Percentiles rank a stretch among this genome's conserved stretches.
phyloP scores from a whole-genome alignment of 2,888 invertebrate species.

The Ophion ventricosus region DNA sequence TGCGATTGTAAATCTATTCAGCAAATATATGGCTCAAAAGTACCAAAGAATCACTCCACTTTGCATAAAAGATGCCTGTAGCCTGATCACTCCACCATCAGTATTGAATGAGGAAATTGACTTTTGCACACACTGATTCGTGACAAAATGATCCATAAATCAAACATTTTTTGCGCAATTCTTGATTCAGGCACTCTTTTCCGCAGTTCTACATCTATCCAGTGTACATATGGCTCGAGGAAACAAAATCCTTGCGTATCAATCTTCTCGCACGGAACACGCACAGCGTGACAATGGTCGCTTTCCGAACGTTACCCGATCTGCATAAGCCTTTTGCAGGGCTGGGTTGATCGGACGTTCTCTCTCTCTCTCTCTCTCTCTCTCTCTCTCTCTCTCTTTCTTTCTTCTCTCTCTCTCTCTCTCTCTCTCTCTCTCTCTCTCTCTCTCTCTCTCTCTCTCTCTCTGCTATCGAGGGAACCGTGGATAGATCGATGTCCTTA shows the following conservation, averaged over 20 bases:
- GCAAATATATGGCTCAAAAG: neutral
- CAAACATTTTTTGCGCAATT: neutral
- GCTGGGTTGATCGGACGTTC: slow-evolving; percentile 51
- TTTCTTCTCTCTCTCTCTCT: slow-evolving; percentile 40
- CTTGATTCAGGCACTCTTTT: neutral
- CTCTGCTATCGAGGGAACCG: slow-evolving; percentile 51
- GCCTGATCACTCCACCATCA: neutral
- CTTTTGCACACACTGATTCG: neutral
- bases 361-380: too few species aligned
- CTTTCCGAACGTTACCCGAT: slow-evolving; percentile 59
- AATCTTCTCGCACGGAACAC: slow-evolving; percentile 54
- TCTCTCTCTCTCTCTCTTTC: slow-evolving; percentile 19
- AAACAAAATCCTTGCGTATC: slow-evolving; percentile 50
- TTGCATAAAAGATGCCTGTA: neutral
- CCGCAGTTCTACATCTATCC: slow-evolving; percentile 3
- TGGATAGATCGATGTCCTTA: slow-evolving; percentile 64
- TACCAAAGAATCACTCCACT: neutral
- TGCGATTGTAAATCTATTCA: neutral
- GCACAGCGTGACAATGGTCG: slow-evolving; percentile 59
- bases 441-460: slow-evolving; percentile 26
- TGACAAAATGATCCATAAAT: neutral
- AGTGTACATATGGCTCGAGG: slow-evolving; percentile 31
- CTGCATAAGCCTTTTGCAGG: slow-evolving; percentile 60
- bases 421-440: slow-evolving; percentile 29
- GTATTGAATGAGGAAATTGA: neutral